Percentiles rank a stretch among this genome's conserved stretches.
These are phyloP conservation scores for Amphibalanus amphitrite DNA, from an alignment of 1,140 invertebrate species.

Conservation along the genomic window DNA sequence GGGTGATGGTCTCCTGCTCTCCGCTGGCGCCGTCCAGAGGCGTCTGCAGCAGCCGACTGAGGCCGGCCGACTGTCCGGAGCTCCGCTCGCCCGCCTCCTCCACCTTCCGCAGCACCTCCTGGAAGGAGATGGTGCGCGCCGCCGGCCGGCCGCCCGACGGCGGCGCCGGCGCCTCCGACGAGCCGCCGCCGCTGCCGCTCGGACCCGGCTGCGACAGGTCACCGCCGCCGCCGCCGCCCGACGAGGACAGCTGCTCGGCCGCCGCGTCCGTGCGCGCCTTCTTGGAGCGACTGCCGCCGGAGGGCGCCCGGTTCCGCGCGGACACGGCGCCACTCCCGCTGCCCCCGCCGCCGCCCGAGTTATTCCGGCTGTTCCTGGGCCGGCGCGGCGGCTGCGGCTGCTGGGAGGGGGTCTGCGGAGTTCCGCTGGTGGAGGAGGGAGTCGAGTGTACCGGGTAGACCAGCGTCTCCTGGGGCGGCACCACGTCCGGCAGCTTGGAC, in stretches of 20 bases:
- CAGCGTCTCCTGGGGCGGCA: background rate
- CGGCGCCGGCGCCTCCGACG: background rate
- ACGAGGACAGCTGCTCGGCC: background rate
- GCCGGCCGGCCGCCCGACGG: background rate
- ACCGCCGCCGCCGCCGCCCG: no score
- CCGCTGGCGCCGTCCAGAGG: background rate
- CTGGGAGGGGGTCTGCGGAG: background rate
- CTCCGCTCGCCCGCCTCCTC: background rate
- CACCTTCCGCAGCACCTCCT: background rate
- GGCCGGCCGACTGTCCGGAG: background rate
- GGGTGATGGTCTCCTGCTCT: constrained; percentile 2
- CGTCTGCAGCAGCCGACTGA: background rate
- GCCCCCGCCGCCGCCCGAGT: background rate
- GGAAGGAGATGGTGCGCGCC: background rate
- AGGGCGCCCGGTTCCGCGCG: background rate
- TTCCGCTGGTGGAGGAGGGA: no score
- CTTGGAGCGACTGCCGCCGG: background rate
- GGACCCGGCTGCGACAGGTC: background rate
- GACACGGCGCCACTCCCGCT: no score
- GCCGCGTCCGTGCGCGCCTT: background rate
- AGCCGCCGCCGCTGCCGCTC: background rate
- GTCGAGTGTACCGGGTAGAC: background rate
- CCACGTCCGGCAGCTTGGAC: background rate
- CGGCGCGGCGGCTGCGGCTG: no score
- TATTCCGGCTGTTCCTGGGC: background rate